Evolutionary conservation across 2,888 invertebrate species (phyloP), one percentile per base, ranked within the genome.

Genomic region (Hemicrepidius hirtus): DNA sequence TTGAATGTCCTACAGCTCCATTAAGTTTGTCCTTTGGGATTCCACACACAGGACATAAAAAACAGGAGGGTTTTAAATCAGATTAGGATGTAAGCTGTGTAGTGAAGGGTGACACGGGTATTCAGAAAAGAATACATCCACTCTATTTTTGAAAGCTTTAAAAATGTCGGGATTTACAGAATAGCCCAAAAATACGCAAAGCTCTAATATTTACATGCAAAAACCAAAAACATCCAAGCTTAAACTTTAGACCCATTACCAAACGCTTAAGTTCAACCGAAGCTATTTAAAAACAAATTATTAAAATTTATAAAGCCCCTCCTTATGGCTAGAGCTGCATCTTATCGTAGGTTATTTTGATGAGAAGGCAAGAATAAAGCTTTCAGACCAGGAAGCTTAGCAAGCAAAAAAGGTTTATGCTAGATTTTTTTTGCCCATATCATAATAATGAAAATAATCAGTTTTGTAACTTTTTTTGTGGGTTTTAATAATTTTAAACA

Each of bases 61-160:
- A 53, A 53, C 53, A 53, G 53, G 53, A 53, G 53, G 53, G 53
- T 53, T 53, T 32, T 53, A 53, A 53, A 53, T 53, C 28, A 53
- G 53, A 53, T 53, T 53, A 53, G 53, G 53, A 53, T 13, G 53
- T 53, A 53, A 53, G 53, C 53, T 53, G 53, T 53, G 53, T 53
- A 53, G 53, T 53, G 53, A 53, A 53, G 53, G 53, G 32, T 53
- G 53, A 53, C 53, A 53, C 28, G 53, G 53, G 53, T 53, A 53
- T 53, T 28, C 53, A 53, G 53, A 44, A 44, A 53, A 24, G 53
- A 28, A 28, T 53, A 53, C 53, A 28, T 53, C 53, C 12, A 53
- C 53, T 53, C 24, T 28, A 53, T 53, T 53, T 50, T 53, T 53
- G 28, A 44, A 16, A 13, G 28, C 28, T 32, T 53, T 53, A 53